Evolutionary conservation across 2,888 invertebrate genomes (phyloP).

Genomic region (Lordiphosa andalusiaca): DNA sequence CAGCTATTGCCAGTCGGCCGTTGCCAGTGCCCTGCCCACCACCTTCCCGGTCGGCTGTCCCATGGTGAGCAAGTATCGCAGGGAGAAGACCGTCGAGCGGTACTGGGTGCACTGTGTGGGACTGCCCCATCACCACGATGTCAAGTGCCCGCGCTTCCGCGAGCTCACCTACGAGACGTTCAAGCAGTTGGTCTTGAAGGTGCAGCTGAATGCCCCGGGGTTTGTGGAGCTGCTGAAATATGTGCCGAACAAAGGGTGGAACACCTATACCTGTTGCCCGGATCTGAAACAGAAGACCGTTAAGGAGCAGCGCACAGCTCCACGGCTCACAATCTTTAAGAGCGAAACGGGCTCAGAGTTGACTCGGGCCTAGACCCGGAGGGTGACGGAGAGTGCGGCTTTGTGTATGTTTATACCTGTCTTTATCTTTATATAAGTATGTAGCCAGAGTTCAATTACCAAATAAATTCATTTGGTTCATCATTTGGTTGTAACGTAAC

Average conservation of each 20-base stretch:
- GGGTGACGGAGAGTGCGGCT: too few relatives aligned
- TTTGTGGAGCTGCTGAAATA: slow-evolving; percentile 7
- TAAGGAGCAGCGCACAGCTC: neutral
- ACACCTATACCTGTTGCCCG: slow-evolving; percentile 32
- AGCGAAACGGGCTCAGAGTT: neutral
- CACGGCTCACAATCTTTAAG: neutral
- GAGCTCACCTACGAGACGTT: slow-evolving; percentile 27
- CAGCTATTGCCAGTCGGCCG: neutral
- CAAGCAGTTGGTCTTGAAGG: slow-evolving; percentile 3
- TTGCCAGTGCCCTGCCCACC: neutral
- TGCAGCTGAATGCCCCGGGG: neutral
- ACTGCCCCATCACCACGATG: slow-evolving; percentile 38
- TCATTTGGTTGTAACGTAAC: too few relatives aligned
- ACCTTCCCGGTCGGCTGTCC: neutral
- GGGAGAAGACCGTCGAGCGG: slow-evolving; percentile 7
- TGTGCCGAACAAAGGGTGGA: slow-evolving; percentile 18
- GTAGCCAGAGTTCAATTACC: too few relatives aligned
- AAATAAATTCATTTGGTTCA: too few relatives aligned
- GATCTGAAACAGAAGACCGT: slow-evolving; percentile 15
- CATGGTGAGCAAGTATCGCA: neutral
- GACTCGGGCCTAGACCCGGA: too few relatives aligned
- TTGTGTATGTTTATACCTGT: too few relatives aligned
- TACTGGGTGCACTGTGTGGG: slow-evolving; percentile 35
- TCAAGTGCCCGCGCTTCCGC: slow-evolving; percentile 7
- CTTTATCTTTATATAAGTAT: too few relatives aligned